These are phyloP conservation scores for Dendroctonus ponderosae DNA, from an alignment of 1,140 invertebrate genomes.

Conservation along the genomic window DNA sequence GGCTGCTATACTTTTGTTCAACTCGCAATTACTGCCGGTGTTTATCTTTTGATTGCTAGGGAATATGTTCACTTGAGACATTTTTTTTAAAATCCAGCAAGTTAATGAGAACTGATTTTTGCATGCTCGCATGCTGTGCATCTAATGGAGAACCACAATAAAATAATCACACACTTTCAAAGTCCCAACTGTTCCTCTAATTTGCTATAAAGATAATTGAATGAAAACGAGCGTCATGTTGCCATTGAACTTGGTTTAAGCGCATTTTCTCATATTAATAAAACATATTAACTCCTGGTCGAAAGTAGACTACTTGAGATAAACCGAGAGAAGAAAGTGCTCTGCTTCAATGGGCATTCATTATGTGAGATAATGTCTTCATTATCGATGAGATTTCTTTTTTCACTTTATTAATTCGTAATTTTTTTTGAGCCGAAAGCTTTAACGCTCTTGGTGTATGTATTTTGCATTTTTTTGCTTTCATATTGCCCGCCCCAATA, in stretches of 20 bases:
- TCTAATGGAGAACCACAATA: too few species aligned
- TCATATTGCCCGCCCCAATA: too few species aligned
- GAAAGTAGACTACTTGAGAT: conserved; percentile 12
- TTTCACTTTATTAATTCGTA: not conserved
- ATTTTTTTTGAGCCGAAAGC: too few species aligned
- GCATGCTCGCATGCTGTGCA: too few species aligned
- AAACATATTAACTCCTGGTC: conserved; percentile 4
- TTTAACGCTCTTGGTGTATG: too few species aligned
- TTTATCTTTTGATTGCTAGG: not conserved
- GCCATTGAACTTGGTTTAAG: conserved; percentile 15
- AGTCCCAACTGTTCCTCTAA: too few species aligned
- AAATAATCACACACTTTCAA: too few species aligned
- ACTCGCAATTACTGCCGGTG: not conserved
- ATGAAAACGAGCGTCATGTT: not conserved
- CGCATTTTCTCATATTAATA: conserved; percentile 19
- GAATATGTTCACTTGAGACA: too few species aligned
- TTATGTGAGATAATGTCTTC: conserved; percentile 16
- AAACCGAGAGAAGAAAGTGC: conserved; percentile 8
- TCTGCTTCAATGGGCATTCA: conserved; percentile 11
- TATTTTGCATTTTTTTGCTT: too few species aligned
- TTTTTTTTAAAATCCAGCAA: too few species aligned
- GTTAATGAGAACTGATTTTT: too few species aligned
- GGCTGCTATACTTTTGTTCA: conserved; percentile 1
- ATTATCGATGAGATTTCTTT: conserved; percentile 12
- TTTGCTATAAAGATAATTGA: too few species aligned